Evolutionary conservation across 2,888 invertebrate genomes (phyloP).

Genomic region (Drosophila dives): DNA sequence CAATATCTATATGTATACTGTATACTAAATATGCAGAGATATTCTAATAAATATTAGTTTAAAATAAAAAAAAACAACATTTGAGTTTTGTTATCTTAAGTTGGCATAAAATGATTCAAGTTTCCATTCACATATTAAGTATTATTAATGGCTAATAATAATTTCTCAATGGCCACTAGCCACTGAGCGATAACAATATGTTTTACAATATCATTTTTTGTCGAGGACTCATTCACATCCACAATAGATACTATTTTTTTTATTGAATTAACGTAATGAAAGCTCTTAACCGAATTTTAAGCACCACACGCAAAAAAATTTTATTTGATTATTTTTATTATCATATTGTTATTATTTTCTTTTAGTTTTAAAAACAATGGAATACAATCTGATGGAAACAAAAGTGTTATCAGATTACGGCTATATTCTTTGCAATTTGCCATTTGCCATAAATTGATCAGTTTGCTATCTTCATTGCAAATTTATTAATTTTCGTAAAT

Average conservation of each 20-base stretch:
- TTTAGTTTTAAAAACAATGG: neutral
- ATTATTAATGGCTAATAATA: neutral
- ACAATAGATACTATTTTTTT: neutral
- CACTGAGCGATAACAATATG: neutral
- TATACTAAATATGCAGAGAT: conserved; percentile 73
- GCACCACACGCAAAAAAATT: neutral
- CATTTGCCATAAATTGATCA: conserved; percentile 29
- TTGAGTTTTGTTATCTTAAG: neutral
- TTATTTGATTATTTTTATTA: neutral
- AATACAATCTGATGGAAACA: too few species aligned
- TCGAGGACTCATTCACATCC: conserved; percentile 3
- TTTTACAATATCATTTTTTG: neutral
- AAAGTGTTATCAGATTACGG: too few species aligned
- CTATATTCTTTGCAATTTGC: neutral
- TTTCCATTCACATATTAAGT: too few species aligned
- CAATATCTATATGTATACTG: conserved; percentile 68
- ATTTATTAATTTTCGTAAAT: conserved; percentile 16
- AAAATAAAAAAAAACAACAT: conserved; percentile 49
- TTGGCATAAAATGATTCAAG: neutral
- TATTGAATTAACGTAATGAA: too few species aligned
- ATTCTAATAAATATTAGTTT: conserved; percentile 80
- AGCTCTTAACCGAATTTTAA: neutral
- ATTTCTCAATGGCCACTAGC: neutral
- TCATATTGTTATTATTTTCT: neutral
- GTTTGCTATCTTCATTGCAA: conserved; percentile 14